Evolutionary conservation across 2,113 vertebrate species (phyloP), one percentile per base, ranked within the genome.

Genomic region (Lophura nycthemera): DNA sequence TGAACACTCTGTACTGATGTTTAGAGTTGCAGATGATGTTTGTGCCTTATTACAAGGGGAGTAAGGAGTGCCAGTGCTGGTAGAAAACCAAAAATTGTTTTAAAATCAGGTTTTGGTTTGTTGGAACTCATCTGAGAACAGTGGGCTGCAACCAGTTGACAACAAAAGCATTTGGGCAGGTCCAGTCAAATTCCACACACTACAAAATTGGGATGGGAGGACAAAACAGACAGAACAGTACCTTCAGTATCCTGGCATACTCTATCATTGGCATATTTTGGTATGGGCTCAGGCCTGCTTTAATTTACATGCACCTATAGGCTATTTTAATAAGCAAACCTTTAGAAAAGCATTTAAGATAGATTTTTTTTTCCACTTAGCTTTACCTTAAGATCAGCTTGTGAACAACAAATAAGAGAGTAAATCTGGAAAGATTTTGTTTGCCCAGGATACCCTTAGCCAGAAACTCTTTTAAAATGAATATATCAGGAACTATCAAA

Each of bases 391-490:
- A 75, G 61, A 65, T 3, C 24, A 87, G 15, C 8, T 59, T 63
- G 40, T 1, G 3, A 63, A 47, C 10, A 45, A 42, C 15, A 56
- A 43, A 25, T 42, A 14, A 0, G 0, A 13, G 10, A 6, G 6
- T 66, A 63, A 61, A 79, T 6, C 11, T 77, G 22, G 42, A 76
- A 42, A 48, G 29, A 30, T 24, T 2, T 47, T 57, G 15, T 83
- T 70, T 89, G 30, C 52, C 27, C 19, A 29, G 32, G 6, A 12
- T 38, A 30, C 20, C 3, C 3, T 40, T 10, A 64, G 4, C 8
- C 45, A 40, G 38, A 56, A 19, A 47, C 38, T 81, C 21, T 32
- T 43, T 42, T 18, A 83, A 70, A 83, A 47, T 14, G 16, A 85
- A 29, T 7, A 22, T 76, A 47, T 80, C 17, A n/a, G 73, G 47